Evolutionary conservation across 2,797 vertebrate genomes (phyloP).

Genomic region (Mico argentatus): DNA sequence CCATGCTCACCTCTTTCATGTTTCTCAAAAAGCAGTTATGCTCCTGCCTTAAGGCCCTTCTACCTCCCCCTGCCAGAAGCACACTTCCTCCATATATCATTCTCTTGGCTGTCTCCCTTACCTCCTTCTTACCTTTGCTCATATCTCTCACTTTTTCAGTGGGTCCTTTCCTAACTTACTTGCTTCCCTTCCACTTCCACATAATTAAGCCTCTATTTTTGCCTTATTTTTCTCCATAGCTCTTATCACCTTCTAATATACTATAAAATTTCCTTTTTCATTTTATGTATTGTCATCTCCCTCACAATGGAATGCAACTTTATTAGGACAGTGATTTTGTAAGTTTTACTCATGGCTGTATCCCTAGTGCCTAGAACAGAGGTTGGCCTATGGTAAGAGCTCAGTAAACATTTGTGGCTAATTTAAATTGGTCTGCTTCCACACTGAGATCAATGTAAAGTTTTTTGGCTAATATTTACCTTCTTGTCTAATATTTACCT

Average conservation of each 20-base stretch:
- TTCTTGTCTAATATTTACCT: slow-evolving; percentile 10
- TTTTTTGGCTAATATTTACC: slow-evolving; percentile 6
- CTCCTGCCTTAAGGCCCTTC: background rate
- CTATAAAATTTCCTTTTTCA: background rate
- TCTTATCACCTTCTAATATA: background rate
- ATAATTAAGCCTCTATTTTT: background rate
- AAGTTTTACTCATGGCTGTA: slow-evolving; percentile 7
- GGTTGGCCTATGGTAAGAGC: background rate
- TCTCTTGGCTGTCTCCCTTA: background rate
- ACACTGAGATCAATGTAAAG: background rate
- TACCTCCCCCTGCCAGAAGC: background rate
- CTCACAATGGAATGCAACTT: slow-evolving; percentile 18
- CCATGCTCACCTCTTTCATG: background rate
- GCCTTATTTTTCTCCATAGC: background rate
- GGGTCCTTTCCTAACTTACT: background rate
- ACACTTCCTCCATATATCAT: background rate
- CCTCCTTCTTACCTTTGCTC: background rate
- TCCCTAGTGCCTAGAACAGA: background rate
- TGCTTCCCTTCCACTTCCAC: background rate
- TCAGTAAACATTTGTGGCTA: background rate
- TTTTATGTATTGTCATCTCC: slow-evolving; percentile 3
- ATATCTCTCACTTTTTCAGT: background rate
- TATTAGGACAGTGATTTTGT: background rate
- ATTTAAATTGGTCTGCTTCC: background rate
- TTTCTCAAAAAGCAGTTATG: background rate